A percentile compares a stretch with the other conserved stretches of the same genome.
Conservation (phyloP, 64 coral and sea anemone species). For the Stichodactyla mertensii region DNA sequence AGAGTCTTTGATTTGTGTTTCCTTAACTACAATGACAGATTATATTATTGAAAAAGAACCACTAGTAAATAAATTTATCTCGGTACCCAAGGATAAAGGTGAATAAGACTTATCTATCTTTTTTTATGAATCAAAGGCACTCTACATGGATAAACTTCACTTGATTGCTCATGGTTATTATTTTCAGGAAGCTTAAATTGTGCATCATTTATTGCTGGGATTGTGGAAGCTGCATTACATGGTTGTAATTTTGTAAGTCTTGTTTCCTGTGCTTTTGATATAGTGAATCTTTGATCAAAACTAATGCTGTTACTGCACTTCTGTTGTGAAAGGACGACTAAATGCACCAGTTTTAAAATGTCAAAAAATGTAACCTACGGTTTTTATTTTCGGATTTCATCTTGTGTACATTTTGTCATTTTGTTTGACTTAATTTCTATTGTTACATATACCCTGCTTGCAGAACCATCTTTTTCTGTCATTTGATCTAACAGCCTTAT, state of each 20-base stretch:
- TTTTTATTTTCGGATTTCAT: too few species aligned
- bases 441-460: too few species aligned
- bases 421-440: too few species aligned
- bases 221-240: slow-evolving; percentile 93
- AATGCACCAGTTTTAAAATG: too few species aligned
- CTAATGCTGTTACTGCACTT: too few species aligned
- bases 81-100: slow-evolving; percentile 99
- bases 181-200: slow-evolving; percentile 85
- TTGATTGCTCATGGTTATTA: background rate
- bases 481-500: too few species aligned
- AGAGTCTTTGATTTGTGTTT: background rate
- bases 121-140: background rate
- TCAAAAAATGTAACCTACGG: too few species aligned
- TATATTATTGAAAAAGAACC: slow-evolving; percentile 99
- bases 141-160: background rate
- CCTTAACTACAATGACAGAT: slow-evolving; percentile 61
- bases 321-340: too few species aligned
- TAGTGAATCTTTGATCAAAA: background rate
- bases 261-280: background rate
- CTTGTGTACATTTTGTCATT: too few species aligned
- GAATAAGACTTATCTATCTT: too few species aligned
- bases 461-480: too few species aligned
- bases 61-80: slow-evolving; percentile 97
- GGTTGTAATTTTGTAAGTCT: slow-evolving; percentile 99
- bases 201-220: slow-evolving; percentile 91